A percentile compares a stretch with the other conserved stretches of the same genome.
These are phyloP conservation scores for Vanacampus margaritifer DNA, from an alignment of 2,113 vertebrate species.

Conservation along the genomic window DNA sequence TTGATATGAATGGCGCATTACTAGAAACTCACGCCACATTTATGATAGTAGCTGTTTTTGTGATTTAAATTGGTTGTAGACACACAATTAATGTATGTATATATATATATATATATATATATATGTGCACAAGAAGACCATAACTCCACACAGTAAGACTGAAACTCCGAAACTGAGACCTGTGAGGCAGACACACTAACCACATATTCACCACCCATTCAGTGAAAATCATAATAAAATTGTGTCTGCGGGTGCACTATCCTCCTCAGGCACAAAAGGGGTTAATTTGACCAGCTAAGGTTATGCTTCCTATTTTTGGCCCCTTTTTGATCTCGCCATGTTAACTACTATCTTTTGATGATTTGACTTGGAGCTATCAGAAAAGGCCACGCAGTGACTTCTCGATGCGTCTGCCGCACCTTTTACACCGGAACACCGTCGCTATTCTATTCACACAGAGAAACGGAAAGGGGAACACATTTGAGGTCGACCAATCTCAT, in stretches of 20 bases:
- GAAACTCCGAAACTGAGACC: too few relatives aligned
- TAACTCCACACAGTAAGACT: too few relatives aligned
- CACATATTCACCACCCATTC: neutral
- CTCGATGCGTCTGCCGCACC: constrained; percentile 14
- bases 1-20: neutral
- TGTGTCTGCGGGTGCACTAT: neutral
- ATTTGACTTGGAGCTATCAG: constrained; percentile 17
- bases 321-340: constrained; percentile 18
- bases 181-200: neutral
- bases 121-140: too few relatives aligned
- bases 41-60: neutral
- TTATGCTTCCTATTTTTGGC: constrained; percentile 18
- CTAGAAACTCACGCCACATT: neutral
- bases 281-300: neutral
- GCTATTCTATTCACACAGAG: constrained; percentile 16
- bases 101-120: too few relatives aligned
- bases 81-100: neutral
- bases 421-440: constrained; percentile 23
- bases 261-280: neutral
- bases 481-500: constrained; percentile 47
- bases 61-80: neutral
- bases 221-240: neutral
- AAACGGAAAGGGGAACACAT: constrained; percentile 33
- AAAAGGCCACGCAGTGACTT: constrained; percentile 12
- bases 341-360: constrained; percentile 22